Percentiles rank a stretch among this genome's conserved stretches.
Conservation (phyloP, 2,888 invertebrate genomes). For the Caenorhabditis angaria region DNA sequence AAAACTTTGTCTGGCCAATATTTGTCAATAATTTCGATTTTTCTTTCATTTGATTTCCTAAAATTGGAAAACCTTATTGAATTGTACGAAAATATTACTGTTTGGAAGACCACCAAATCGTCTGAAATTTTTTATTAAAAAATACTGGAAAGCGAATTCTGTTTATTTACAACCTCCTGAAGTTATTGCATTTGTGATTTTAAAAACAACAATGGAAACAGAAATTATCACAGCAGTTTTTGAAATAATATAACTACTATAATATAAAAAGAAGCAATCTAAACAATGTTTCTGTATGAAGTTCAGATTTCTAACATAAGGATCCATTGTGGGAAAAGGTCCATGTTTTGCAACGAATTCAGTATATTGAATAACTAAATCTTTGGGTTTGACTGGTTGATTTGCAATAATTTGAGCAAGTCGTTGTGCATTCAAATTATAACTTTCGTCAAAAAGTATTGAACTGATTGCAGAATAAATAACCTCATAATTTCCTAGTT, state of each 20-base stretch:
- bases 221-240: neutral
- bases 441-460: neutral
- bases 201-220: neutral
- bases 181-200: neutral
- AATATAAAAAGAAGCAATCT: conserved; percentile 13
- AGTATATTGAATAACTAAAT: neutral
- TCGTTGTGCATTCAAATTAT: neutral
- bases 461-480: no score
- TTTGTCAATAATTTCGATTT: no score
- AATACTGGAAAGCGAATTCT: no score
- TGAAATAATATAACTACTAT: neutral
- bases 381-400: conserved; percentile 6
- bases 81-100: no score
- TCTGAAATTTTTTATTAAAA: no score
- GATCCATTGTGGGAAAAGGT: conserved; percentile 37
- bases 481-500: conserved; percentile 15
- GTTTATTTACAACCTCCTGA: no score
- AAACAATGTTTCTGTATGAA: conserved; percentile 32
- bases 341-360: conserved; percentile 17
- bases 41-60: no score
- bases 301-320: conserved; percentile 27
- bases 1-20: no score
- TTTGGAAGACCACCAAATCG: no score
- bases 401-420: neutral
- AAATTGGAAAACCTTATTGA: no score